Evolutionary conservation across 2,888 invertebrate genomes (phyloP), one percentile per base, ranked within the genome.

Genomic region (Smittia aterrima): DNA sequence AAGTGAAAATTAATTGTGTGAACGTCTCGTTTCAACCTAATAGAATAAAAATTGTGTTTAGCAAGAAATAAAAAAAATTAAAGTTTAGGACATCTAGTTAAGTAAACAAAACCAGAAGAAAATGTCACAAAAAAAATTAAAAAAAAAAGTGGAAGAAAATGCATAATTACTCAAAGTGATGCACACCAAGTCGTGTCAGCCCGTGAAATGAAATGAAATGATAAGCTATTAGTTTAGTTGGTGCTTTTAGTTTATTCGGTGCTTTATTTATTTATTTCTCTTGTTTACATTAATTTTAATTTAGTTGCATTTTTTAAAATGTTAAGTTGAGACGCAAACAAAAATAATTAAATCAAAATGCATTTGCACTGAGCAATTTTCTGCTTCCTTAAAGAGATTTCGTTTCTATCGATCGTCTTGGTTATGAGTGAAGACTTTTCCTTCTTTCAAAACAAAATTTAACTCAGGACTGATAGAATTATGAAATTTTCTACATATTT

Each of bases 221-320:
- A 47, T 38, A 47, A 6, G 47, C 16, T 47, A 16, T n/a, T 16
- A n/a, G 47, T 16, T 47, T 6, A 47, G 2, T 47, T 47, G 47
- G 47, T 47, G 47, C 47, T 47, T 47, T 47, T 47, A n/a, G 47
- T 16, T 47, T 47, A 47, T 47, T 47, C 16, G 47, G 47, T 47
- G 47, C 47, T 47, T 47, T 6, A 32, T 32, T 32, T 47, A n/a
- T 47, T n/a, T 47, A 47, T n/a, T 47, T n/a, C 11, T 3, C 16
- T 38, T 38, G 9, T 38, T 38, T 38, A 38, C 38, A 38, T 38
- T 47, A 47, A 47, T 47, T 47, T 47, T 47, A 47, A n/a, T 47
- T 47, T 47, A 47, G 47, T 47, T 47, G 58, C 58, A 58, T 20
- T 58, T 58, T 58, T 20, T 13, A 7, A 22, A 3, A 58, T 6